Evolutionary conservation across 92 coral and sea anemone species (phyloP), one percentile per base, ranked within the genome.

Genomic region (Epizoanthus fatuus): DNA sequence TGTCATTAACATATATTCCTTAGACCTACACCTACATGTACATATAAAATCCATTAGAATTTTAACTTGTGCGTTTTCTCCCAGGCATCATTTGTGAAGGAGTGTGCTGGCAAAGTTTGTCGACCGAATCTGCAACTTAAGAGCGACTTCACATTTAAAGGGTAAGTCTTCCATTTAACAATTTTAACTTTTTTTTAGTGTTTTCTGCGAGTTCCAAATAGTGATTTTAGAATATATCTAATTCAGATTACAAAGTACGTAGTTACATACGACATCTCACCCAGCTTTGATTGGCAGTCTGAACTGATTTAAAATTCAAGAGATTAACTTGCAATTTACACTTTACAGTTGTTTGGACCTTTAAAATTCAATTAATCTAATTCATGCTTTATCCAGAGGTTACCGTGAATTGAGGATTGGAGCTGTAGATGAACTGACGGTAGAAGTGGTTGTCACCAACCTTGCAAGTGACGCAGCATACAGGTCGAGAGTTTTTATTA

Each of bases 31-130:
- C 35, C 35, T 29, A 29, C n/a, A 25, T n/a, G 38, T 20, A 7
- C 2, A 37, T 13, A 12, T 2, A 20, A 3, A 5, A 11, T 3
- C n/a, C 35, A 11, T 64, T 39, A 13, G 20, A 9, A 63, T 7
- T 38, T 12, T 35, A 16, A 32, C 7, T 12, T 65, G 9, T 32
- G 2, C 7, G 44, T 65, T 7, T 65, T 66, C 15, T 22, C 32
- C 7, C 82, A 77, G 82, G 82, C 71, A 77, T 40, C 82, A 35
- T 40, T 77, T 62, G 20, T 77, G 15, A 77, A 77, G 51, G 82
- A 77, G 55, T 77, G 82, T 42, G 82, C 82, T n/a, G 82, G 82
- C 3, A 77, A 77, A 20, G 82, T 77, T 60, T 77, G 82, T 60
- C 82, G n/a, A 51, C 82, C 82, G n/a, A 22, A 77, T 62, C 82